Conservation (phyloP, 1,140 invertebrate genomes). For the Parasteatoda tepidariorum region DNA sequence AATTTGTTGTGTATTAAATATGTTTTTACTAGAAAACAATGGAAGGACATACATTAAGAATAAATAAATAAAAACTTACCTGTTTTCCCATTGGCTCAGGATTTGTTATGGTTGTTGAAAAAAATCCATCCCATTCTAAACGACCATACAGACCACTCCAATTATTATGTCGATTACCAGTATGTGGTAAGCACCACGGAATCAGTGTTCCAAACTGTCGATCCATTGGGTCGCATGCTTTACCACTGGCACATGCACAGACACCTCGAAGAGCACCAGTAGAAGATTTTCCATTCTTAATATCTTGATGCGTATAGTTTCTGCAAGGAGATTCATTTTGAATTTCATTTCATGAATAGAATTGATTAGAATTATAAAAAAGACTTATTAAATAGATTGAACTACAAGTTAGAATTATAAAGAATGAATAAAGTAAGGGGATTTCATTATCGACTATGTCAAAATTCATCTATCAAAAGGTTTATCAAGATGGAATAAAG, state of each 20-base stretch:
- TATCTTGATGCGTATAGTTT: slow-evolving; percentile 79
- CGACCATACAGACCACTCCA: slow-evolving; percentile 84
- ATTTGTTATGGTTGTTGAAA: slow-evolving; percentile 82
- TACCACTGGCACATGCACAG: slow-evolving; percentile 79
- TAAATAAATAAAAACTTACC: slow-evolving; percentile 67
- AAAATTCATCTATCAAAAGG: too few species aligned
- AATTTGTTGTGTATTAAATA: too few species aligned
- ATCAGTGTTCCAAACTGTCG: slow-evolving; percentile 87
- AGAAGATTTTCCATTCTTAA: slow-evolving; percentile 75
- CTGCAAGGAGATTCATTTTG: slow-evolving; percentile 67
- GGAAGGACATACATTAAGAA: not conserved
- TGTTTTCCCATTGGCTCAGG: slow-evolving; percentile 93
- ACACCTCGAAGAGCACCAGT: slow-evolving; percentile 79
- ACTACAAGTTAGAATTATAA: not conserved
- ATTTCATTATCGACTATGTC: too few species aligned
- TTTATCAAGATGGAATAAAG: too few species aligned
- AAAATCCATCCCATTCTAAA: slow-evolving; percentile 86
- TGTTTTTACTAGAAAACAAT: too few species aligned
- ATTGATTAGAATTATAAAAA: slow-evolving; percentile 2
- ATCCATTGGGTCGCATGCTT: slow-evolving; percentile 78
- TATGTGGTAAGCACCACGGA: slow-evolving; percentile 92
- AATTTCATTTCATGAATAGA: not conserved
- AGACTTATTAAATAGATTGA: not conserved
- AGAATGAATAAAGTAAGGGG: too few species aligned
- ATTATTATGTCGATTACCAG: slow-evolving; percentile 86